phyloP scores from a whole-genome alignment of 2,888 invertebrate species.

The Epirrhoe tristata region DNA sequence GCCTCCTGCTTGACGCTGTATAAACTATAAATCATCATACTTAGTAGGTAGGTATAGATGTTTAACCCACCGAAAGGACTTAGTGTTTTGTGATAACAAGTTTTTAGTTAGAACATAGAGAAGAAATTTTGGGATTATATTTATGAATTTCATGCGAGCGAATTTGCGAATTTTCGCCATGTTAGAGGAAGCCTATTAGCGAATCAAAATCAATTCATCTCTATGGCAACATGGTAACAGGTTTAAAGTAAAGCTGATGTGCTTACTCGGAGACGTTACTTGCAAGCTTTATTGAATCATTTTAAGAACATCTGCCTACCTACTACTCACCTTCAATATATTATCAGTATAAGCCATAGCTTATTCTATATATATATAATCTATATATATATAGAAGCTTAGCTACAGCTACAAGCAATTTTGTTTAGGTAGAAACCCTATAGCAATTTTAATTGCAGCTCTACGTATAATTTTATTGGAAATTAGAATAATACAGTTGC shows the following conservation, averaged over 20 bases:
- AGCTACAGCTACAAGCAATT: not conserved
- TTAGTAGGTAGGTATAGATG: too few relatives aligned
- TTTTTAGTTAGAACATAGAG: too few relatives aligned
- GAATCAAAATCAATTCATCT: constrained; percentile 6
- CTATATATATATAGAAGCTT: too few relatives aligned
- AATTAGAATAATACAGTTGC: constrained; percentile 11
- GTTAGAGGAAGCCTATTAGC: constrained; percentile 1
- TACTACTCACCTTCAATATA: too few relatives aligned
- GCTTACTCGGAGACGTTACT: not conserved
- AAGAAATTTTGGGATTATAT: too few relatives aligned
- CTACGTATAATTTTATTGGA: constrained; percentile 11
- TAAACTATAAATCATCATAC: too few relatives aligned
- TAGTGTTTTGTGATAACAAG: too few relatives aligned
- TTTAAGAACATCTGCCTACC: not conserved
- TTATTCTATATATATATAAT: too few relatives aligned
- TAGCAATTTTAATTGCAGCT: constrained; percentile 1
- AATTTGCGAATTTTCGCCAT: not conserved
- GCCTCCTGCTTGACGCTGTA: too few relatives aligned
- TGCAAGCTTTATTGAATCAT: constrained; percentile 7
- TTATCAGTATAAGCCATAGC: too few relatives aligned
- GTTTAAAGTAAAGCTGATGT: not conserved
- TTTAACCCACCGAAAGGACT: too few relatives aligned
- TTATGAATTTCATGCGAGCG: not conserved
- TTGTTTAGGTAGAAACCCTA: not conserved
- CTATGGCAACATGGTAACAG: not conserved